Conservation (phyloP, 1,140 invertebrate species). For the Samia ricini region DNA sequence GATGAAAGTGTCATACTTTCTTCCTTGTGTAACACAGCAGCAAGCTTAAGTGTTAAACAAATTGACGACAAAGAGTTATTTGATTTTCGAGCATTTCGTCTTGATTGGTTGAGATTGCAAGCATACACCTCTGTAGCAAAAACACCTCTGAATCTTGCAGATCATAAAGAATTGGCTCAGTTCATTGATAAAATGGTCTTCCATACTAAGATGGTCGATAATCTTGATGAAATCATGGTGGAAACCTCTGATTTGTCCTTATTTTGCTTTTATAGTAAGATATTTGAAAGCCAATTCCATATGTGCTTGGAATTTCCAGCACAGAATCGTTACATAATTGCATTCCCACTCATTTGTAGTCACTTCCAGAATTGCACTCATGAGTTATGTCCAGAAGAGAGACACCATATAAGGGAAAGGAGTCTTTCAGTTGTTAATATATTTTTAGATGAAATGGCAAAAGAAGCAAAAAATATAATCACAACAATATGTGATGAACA, state of each 20-base stretch:
- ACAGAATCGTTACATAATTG: constrained; percentile 97
- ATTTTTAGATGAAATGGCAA: constrained; percentile 99
- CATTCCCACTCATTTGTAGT: constrained; percentile 97
- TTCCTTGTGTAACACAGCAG: constrained; percentile 94
- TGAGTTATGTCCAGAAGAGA: constrained; percentile 98
- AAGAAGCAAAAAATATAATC: constrained; percentile 99
- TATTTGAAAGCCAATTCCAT: constrained; percentile 98
- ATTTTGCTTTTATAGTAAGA: constrained; percentile 98
- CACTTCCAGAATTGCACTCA: constrained; percentile 99
- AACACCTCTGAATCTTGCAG: constrained; percentile 89
- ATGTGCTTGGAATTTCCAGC: constrained; percentile 99
- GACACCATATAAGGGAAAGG: constrained; percentile 96
- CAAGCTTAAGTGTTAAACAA: constrained; percentile 94
- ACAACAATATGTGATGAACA: constrained; percentile 99
- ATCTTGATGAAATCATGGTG: constrained; percentile 97
- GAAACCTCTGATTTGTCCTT: constrained; percentile 98
- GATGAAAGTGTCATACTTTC: constrained; percentile 97
- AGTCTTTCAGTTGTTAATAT: constrained; percentile 98
- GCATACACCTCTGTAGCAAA: constrained; percentile 94
- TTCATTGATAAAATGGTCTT: constrained; percentile 97
- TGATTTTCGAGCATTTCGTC: constrained; percentile 95
- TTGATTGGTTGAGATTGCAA: constrained; percentile 99
- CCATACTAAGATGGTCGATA: constrained; percentile 99
- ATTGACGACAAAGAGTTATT: constrained; percentile 98
- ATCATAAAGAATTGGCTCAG: constrained; percentile 91